These are phyloP conservation scores for Ataeniobius toweri DNA, from an alignment of 2,797 vertebrate species.

Conservation along the genomic window DNA sequence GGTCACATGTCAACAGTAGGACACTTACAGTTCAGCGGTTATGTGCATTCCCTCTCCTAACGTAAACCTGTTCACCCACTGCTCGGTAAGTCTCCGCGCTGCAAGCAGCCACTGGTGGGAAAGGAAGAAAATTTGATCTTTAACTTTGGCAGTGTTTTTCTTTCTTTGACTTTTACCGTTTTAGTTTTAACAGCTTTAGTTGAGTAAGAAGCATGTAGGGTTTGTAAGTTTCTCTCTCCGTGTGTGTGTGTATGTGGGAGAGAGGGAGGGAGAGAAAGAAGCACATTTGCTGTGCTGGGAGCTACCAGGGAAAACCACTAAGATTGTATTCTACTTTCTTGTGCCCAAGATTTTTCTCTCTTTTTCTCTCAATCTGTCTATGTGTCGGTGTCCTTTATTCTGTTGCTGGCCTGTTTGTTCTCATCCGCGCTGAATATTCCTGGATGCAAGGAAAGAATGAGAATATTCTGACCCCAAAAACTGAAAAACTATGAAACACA, in stretches of 20 bases:
- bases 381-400: conserved; percentile 61
- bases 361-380: conserved; percentile 59
- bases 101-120: conserved; percentile 44
- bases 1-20: conserved; percentile 72
- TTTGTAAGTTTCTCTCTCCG: conserved; percentile 14
- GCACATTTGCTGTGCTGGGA: conserved; percentile 32
- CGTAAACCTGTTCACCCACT: conserved; percentile 65
- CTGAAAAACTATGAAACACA: conserved; percentile 16
- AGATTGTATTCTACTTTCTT: conserved; percentile 65
- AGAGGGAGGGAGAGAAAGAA: conserved; percentile 42
- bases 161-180: conserved; percentile 68
- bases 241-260: conserved; percentile 25
- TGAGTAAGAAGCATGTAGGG: conserved; percentile 30
- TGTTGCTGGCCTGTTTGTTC: conserved; percentile 70
- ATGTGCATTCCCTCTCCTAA: conserved; percentile 67
- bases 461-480: conserved; percentile 55
- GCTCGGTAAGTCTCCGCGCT: conserved; percentile 51
- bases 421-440: conserved; percentile 65
- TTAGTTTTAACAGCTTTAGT: conserved; percentile 56
- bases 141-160: conserved; percentile 60
- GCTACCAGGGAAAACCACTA: conserved; percentile 73
- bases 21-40: conserved; percentile 73
- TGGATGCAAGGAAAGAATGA: conserved; percentile 67
- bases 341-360: conserved; percentile 76
- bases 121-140: conserved; percentile 65